phyloP scores from a whole-genome alignment of 2,888 invertebrate genomes.

The Temnothorax ravouxi region DNA sequence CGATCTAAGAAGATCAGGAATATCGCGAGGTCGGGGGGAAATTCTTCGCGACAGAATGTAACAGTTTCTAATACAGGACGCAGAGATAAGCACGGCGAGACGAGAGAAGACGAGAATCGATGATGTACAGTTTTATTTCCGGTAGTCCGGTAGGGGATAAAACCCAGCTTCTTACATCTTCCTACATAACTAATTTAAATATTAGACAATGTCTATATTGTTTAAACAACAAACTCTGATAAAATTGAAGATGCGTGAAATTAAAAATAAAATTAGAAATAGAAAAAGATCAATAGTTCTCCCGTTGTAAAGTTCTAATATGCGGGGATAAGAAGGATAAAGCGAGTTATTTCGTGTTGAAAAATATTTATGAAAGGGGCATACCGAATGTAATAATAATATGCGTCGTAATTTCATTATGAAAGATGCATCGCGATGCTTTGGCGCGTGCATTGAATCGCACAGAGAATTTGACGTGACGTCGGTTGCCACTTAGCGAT shows the following conservation, averaged over 20 bases:
- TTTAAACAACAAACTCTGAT: not conserved
- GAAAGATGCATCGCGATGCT: not conserved
- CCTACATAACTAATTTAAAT: not conserved
- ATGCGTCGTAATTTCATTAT: not conserved
- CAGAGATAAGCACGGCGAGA: slow-evolving; percentile 9
- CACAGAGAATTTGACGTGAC: slow-evolving; percentile 10
- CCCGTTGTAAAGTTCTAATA: not conserved
- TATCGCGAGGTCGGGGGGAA: not conserved
- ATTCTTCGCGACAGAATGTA: slow-evolving; percentile 9
- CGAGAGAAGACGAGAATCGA: slow-evolving; percentile 28
- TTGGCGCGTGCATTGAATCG: not conserved
- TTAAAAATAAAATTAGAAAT: not conserved
- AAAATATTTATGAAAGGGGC: not conserved
- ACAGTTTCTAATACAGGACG: slow-evolving; percentile 8
- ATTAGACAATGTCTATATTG: not conserved
- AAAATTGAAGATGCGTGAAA: not conserved
- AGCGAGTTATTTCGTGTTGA: not conserved
- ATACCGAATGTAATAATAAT: not conserved
- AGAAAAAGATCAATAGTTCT: not conserved
- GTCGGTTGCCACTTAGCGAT: slow-evolving; percentile 21
- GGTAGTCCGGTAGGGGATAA: not conserved
- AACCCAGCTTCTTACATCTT: not conserved
- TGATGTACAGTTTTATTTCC: slow-evolving; percentile 23
- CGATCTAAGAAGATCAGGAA: not conserved
- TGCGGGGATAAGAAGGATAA: not conserved